These are phyloP conservation scores for Ginglymostoma cirratum DNA, from an alignment of 2,113 vertebrate genomes.

Conservation along the genomic window DNA sequence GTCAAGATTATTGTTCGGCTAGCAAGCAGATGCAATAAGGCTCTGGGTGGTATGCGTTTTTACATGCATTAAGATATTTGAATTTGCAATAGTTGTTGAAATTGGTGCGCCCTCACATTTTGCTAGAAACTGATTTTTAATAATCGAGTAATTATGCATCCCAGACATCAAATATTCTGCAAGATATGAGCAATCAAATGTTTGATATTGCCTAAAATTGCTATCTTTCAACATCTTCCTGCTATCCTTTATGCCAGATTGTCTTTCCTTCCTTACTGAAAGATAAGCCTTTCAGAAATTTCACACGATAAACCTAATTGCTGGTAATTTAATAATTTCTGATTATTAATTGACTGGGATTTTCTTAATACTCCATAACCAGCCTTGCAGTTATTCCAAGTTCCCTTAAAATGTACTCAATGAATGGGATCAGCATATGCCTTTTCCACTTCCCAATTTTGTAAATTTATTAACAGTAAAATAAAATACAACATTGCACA, in stretches of 20 bases:
- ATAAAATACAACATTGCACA: no score
- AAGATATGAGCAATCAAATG: not conserved
- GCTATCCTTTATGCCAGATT: not conserved
- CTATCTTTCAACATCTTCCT: not conserved
- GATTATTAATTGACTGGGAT: not conserved
- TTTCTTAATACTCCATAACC: not conserved
- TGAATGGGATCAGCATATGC: not conserved
- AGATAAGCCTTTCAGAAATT: not conserved
- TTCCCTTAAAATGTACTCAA: not conserved
- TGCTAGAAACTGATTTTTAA: not conserved
- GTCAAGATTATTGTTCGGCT: conserved; percentile 2
- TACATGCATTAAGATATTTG: not conserved
- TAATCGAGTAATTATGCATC: not conserved
- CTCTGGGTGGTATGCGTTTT: not conserved
- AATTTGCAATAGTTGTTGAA: not conserved
- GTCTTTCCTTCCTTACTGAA: not conserved
- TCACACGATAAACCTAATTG: not conserved
- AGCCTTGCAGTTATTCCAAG: not conserved
- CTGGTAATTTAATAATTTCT: not conserved
- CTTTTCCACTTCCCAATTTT: no score
- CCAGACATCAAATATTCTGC: not conserved
- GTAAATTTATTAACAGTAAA: no score
- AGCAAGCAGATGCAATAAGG: not conserved
- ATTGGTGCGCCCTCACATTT: not conserved
- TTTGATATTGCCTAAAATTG: not conserved